phyloP scores from a whole-genome alignment of 2,797 vertebrate genomes.

The Steatocranus sp. region DNA sequence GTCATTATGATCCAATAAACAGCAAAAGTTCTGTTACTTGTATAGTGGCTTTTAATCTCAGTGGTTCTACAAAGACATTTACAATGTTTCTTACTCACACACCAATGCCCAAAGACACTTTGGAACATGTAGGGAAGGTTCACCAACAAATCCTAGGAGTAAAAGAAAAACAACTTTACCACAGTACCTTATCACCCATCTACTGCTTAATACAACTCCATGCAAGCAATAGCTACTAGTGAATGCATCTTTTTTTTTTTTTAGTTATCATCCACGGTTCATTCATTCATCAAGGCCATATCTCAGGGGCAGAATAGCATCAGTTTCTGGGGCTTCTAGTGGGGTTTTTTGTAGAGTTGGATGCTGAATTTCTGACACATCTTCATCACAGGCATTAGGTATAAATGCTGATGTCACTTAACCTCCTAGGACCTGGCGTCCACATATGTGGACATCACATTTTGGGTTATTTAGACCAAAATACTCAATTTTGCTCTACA shows the following conservation, averaged over 20 bases:
- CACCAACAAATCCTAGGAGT: background rate
- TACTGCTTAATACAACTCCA: background rate
- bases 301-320: background rate
- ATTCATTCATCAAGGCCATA: background rate
- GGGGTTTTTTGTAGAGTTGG: fast-evolving
- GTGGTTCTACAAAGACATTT: background rate
- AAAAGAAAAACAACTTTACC: background rate
- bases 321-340: background rate
- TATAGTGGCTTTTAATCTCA: background rate
- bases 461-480: too few relatives aligned
- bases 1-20: background rate
- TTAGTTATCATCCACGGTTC: background rate
- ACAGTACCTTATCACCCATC: background rate
- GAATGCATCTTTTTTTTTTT: background rate
- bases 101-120: background rate
- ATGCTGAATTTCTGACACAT: background rate
- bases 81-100: background rate
- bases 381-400: background rate
- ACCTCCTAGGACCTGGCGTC: too few relatives aligned
- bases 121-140: background rate
- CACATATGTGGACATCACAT: too few relatives aligned
- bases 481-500: too few relatives aligned
- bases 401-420: background rate
- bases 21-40: background rate
- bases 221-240: background rate